Base-by-base conservation (phyloP, 2,113 vertebrate genomes). In the Nothobranchius furzeri region DNA sequence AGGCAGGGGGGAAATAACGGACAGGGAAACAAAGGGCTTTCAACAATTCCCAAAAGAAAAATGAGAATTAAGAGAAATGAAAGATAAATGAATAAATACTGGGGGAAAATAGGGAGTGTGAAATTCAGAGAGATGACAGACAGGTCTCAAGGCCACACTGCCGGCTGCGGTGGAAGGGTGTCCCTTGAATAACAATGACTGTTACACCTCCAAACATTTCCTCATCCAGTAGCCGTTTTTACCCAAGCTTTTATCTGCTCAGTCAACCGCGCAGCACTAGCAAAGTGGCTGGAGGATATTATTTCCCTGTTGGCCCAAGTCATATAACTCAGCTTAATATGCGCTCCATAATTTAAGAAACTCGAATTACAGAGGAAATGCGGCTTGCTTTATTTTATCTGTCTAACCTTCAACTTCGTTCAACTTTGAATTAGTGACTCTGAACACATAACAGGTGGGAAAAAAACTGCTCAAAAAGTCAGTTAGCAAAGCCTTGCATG, bases 111-210 rank as follows among this genome's bases (percentile, higher is more conserved):
- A 46, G 81, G 81, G 75, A 75, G 84, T 89, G 87, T 90, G 85
- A 92, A 91, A 91, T 89, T 87, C 80, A n/a, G 71, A n/a, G 67
- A 83, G 80, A 87, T 89, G 89, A 91, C 82, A 86, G 89, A 89
- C 88, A 91, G 90, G 82, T 84, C 91, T 91, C 80, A 87, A 85
- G 88, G 90, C 90, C 87, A 84, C 84, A 75, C 89, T 78, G 79
- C 60, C 46, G 77, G 90, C 82, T 73, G 68, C 76, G 83, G 81
- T 74, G 75, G 85, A 79, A 86, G 81, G 85, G 76, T 88, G 86
- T 90, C 88, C 89, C 87, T 90, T 92, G 93, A 93, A 93, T 93
- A 92, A 93, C 90, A 93, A 93, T 94, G 89, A 93, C 85, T 75
- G 81, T 89, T 90, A 87, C 90, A 91, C 90, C 85, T 90, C 87